Conservation (phyloP, 2,797 vertebrate species). For the Anabas testudineus region DNA sequence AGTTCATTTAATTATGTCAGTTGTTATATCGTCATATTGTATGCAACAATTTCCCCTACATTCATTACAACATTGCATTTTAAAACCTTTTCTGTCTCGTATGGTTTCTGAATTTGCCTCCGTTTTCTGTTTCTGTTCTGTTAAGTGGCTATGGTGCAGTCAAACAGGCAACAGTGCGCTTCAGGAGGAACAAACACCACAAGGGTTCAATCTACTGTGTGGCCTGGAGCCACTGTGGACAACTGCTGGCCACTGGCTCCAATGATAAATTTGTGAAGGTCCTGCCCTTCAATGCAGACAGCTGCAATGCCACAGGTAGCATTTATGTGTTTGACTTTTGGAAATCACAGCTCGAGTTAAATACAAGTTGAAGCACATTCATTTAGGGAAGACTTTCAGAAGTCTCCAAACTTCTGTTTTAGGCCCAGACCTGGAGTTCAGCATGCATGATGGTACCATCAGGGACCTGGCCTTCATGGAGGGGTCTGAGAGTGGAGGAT, state of each 20-base stretch:
- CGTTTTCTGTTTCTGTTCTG: conserved; percentile 12
- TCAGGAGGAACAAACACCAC: conserved; percentile 98
- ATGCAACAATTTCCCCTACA: no score
- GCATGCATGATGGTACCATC: conserved; percentile 99
- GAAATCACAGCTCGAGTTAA: neutral
- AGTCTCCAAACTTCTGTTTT: conserved; percentile 26
- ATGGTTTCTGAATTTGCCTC: neutral
- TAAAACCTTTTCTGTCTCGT: neutral
- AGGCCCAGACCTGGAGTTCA: conserved; percentile 99
- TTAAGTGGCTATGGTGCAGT: conserved; percentile 82
- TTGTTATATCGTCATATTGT: no score
- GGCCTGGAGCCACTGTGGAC: conserved; percentile 97
- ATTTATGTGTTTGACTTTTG: neutral
- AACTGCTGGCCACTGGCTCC: conserved; percentile 95
- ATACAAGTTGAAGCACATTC: neutral
- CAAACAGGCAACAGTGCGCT: conserved; percentile 91
- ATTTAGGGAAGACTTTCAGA: neutral
- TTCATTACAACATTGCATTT: no score
- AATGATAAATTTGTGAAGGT: conserved; percentile 99
- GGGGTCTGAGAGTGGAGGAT: conserved; percentile 95
- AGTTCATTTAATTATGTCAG: no score
- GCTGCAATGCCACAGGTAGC: conserved; percentile 95
- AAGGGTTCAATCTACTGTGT: conserved; percentile 99
- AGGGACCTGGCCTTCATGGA: conserved; percentile 99
- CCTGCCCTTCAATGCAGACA: conserved; percentile 95